Evolutionary conservation across 2,113 vertebrate genomes (phyloP).

Genomic region (Pontoporia blainvillei): DNA sequence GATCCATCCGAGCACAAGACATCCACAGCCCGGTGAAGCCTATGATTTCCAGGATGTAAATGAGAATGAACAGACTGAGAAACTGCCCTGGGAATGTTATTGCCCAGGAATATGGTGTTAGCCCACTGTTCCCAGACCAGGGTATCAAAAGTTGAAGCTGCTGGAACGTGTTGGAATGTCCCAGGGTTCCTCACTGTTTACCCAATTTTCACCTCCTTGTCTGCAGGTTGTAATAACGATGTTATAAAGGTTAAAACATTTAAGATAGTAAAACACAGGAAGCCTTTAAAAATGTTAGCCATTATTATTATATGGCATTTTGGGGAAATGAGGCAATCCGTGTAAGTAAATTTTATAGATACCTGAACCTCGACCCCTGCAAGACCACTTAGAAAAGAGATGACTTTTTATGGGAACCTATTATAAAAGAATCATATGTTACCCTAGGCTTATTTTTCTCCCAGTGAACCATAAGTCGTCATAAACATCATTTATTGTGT

Average conservation of each 20-base stretch:
- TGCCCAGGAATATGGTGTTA: neutral
- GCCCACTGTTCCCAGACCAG: neutral
- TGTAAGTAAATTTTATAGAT: neutral
- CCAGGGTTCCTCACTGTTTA: neutral
- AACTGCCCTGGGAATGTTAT: neutral
- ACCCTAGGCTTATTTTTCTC: neutral
- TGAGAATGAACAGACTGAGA: neutral
- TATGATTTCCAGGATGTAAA: conserved; percentile 58
- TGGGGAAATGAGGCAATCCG: neutral
- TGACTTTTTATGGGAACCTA: conserved; percentile 7
- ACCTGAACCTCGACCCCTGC: neutral
- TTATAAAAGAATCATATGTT: neutral
- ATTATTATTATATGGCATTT: neutral
- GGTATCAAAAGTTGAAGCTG: neutral
- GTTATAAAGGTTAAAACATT: neutral
- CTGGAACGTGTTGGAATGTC: neutral
- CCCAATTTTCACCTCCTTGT: neutral
- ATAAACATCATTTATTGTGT: neutral
- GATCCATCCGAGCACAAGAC: conserved; percentile 82
- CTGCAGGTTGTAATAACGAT: neutral
- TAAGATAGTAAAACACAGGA: neutral
- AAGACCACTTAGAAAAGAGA: neutral
- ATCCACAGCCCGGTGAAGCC: conserved; percentile 77
- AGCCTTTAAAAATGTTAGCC: neutral
- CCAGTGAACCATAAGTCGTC: neutral